Conservation (phyloP, 1,140 invertebrate species). For the Coenobita brevimanus region DNA sequence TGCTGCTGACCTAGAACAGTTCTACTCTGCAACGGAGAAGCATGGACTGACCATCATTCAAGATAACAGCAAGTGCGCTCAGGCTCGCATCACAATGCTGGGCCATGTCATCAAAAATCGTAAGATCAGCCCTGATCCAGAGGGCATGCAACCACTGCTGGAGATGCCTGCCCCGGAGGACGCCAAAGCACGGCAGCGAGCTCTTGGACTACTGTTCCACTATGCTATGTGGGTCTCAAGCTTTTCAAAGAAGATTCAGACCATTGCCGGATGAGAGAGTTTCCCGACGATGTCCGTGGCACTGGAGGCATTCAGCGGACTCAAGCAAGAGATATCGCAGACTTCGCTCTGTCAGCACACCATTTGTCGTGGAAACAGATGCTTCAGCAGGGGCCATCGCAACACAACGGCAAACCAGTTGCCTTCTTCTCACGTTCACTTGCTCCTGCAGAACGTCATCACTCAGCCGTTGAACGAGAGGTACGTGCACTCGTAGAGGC, state of each 20-base stretch:
- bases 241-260: no score
- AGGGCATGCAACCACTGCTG: background rate
- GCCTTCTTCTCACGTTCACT: constrained; percentile 32
- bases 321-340: background rate
- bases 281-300: background rate
- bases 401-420: constrained; percentile 20
- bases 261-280: background rate
- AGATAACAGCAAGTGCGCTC: constrained; percentile 21
- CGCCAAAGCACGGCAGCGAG: constrained; percentile 14
- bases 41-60: constrained; percentile 34
- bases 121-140: constrained; percentile 22
- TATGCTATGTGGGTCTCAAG: background rate
- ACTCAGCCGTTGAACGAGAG: constrained; percentile 16
- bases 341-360: constrained; percentile 46
- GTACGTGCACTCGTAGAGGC: constrained; percentile 10
- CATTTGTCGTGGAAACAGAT: constrained; percentile 34
- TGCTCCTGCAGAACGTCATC: constrained; percentile 13
- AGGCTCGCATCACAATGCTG: constrained; percentile 32
- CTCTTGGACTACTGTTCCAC: background rate
- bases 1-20: constrained; percentile 11
- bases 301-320: background rate
- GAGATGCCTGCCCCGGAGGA: constrained; percentile 11
- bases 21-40: background rate
- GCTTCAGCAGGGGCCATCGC: constrained; percentile 27
- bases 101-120: constrained; percentile 34